A percentile compares a stretch with the other conserved stretches of the same genome.
Conservation (phyloP, 2,113 vertebrate species). For the Murina feae region DNA sequence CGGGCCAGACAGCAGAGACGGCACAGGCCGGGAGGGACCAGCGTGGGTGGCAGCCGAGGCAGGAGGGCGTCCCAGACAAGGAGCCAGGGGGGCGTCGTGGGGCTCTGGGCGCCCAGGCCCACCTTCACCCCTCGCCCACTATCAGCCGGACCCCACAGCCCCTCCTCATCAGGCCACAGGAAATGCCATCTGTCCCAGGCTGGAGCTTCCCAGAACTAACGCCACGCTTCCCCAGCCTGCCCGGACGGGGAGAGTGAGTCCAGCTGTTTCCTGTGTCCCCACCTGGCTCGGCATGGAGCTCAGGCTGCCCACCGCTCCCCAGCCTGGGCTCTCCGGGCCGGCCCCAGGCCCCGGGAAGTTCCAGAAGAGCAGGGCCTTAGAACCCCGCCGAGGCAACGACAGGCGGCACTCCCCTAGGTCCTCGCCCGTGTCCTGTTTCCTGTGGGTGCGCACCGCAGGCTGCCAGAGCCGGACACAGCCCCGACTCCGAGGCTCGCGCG, state of each 20-base stretch:
- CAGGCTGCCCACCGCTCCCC: neutral
- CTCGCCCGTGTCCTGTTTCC: neutral
- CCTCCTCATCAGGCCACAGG: neutral
- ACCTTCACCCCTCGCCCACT: neutral
- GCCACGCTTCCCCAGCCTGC: neutral
- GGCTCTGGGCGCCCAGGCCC: neutral
- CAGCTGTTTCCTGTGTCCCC: neutral
- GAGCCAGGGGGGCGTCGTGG: neutral
- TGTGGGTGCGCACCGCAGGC: rapidly evolving
- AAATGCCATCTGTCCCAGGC: neutral
- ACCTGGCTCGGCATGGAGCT: neutral
- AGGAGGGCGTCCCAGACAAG: neutral
- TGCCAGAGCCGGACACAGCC: neutral
- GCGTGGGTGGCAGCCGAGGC: neutral
- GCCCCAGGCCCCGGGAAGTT: neutral
- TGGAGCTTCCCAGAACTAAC: conserved; percentile 19
- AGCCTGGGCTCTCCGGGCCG: neutral
- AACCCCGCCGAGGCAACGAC: neutral
- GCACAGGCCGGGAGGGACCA: rapidly evolving
- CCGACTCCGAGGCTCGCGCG: neutral
- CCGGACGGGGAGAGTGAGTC: neutral
- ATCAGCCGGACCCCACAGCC: neutral
- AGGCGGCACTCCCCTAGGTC: neutral
- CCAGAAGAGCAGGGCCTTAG: neutral
- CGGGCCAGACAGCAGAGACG: rapidly evolving